Evolutionary conservation across 2,888 invertebrate species (phyloP).

Genomic region (Drosophila mettleri): DNA sequence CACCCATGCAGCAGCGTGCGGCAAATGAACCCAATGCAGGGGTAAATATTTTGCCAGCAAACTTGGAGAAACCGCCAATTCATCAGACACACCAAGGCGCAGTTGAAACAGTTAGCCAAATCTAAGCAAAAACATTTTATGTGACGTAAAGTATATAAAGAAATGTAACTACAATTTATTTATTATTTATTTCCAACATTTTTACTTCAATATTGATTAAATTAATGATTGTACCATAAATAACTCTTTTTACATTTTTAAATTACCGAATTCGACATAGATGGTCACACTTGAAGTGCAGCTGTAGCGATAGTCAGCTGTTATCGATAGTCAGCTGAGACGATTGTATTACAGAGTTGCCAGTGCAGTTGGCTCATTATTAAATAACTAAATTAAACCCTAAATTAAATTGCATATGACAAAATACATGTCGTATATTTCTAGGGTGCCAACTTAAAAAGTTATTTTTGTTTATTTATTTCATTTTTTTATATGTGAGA

Average conservation of each 20-base stretch:
- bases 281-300: constrained; percentile 5
- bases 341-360: neutral
- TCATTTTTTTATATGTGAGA: neutral
- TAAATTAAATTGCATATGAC: neutral
- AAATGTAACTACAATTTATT: neutral
- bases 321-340: constrained; percentile 8
- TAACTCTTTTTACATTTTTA: neutral
- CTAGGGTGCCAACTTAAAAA: neutral
- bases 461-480: neutral
- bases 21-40: neutral
- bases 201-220: neutral
- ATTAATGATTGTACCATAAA: neutral
- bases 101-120: constrained; percentile 50
- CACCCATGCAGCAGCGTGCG: constrained; percentile 9
- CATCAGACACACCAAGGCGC: constrained; percentile 39
- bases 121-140: constrained; percentile 10
- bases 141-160: neutral
- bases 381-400: neutral
- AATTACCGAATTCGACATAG: neutral
- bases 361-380: neutral
- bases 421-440: neutral
- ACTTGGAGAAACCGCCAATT: neutral
- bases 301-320: too few relatives aligned
- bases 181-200: neutral
- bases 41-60: constrained; percentile 7